Conservation (phyloP, 2,113 vertebrate species). For the Pedetes capensis region DNA sequence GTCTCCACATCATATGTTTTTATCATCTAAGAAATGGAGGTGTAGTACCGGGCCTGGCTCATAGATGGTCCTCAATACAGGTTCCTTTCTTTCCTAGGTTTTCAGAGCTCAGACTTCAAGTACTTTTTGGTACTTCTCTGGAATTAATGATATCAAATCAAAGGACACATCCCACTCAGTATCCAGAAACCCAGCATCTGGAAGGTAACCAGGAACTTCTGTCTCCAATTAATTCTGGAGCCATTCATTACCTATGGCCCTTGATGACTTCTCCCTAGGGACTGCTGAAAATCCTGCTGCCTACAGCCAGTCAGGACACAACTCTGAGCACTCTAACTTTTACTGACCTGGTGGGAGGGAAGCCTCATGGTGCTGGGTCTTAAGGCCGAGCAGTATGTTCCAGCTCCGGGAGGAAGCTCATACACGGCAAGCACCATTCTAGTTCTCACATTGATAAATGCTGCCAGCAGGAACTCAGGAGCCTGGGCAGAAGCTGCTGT, state of each 20-base stretch:
- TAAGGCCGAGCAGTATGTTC: neutral
- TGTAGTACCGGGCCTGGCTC: neutral
- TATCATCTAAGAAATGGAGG: neutral
- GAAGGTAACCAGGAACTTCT: neutral
- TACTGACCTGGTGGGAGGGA: neutral
- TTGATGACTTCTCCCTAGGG: constrained; percentile 6
- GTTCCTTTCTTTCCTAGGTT: neutral
- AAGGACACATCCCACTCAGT: neutral
- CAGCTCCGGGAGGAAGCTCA: constrained; percentile 41
- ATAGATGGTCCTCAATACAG: neutral
- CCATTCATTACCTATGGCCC: neutral
- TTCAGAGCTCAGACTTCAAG: neutral
- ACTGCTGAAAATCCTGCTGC: neutral
- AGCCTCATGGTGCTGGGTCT: constrained; percentile 26
- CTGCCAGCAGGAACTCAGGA: constrained; percentile 60
- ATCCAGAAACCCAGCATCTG: neutral
- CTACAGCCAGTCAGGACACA: constrained; percentile 33
- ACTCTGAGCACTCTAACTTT: constrained; percentile 33
- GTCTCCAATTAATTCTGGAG: constrained; percentile 26
- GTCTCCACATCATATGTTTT: neutral
- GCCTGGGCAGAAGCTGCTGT: constrained; percentile 59
- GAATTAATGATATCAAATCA: constrained; percentile 40
- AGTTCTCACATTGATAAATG: constrained; percentile 60
- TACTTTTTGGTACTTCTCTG: neutral
- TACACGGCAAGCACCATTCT: constrained; percentile 38